These are phyloP conservation scores for Sinelater perroti DNA, from an alignment of 2,888 invertebrate species.

Conservation along the genomic window DNA sequence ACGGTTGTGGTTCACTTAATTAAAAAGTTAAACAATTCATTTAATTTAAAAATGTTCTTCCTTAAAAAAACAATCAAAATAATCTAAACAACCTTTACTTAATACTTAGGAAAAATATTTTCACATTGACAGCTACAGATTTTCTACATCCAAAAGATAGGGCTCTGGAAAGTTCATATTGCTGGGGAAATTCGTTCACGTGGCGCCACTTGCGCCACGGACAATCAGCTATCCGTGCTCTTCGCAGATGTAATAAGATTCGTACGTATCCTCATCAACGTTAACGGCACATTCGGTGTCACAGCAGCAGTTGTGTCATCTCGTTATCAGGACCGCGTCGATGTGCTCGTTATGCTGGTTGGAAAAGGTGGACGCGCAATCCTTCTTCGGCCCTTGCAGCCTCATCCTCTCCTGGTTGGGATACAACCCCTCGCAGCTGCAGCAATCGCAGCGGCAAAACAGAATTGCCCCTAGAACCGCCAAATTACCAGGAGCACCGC, in stretches of 20 bases:
- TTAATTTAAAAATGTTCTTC: too few species aligned
- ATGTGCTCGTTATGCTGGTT: conserved; percentile 59
- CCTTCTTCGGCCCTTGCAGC: conserved; percentile 59
- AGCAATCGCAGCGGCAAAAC: conserved; percentile 58
- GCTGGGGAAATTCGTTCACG: too few species aligned
- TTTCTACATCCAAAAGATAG: too few species aligned
- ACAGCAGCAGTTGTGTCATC: conserved; percentile 61
- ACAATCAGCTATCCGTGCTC: conserved; percentile 19
- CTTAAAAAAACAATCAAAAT: too few species aligned
- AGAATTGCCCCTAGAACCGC: conserved; percentile 53
- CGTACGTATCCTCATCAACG: conserved; percentile 48
- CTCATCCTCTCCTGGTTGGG: conserved; percentile 55
- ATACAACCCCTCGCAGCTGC: conserved; percentile 54
- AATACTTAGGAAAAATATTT: too few species aligned
- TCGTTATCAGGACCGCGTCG: conserved; percentile 69
- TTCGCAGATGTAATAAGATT: conserved; percentile 26
- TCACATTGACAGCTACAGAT: too few species aligned
- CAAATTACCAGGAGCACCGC: conserved; percentile 14
- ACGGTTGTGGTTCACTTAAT: too few species aligned
- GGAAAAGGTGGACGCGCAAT: conserved; percentile 44
- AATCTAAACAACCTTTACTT: too few species aligned
- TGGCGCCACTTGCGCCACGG: too few species aligned
- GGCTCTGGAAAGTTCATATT: too few species aligned
- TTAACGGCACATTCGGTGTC: conserved; percentile 53
- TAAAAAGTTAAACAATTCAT: too few species aligned